Evolutionary conservation across 2,113 vertebrate genomes (phyloP).

Genomic region (Guaruba guarouba): DNA sequence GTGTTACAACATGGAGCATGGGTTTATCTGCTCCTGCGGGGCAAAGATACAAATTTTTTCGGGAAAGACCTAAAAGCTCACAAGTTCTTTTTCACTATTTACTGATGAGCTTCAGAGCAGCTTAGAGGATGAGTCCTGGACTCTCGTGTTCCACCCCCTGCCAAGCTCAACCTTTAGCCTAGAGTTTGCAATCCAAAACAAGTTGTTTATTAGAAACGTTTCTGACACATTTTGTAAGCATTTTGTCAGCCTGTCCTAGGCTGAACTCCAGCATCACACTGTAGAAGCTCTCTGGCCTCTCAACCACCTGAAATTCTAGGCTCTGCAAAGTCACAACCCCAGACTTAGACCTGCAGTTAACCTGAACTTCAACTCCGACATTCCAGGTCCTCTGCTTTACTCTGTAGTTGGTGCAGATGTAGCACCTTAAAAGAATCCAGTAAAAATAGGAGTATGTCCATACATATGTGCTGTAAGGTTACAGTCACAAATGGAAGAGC

Average conservation of each 20-base stretch:
- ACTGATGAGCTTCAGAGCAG: neutral
- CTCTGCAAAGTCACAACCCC: neutral
- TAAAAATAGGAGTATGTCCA: rapidly evolving
- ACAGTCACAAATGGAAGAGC: neutral
- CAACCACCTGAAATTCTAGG: no score
- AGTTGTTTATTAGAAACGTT: neutral
- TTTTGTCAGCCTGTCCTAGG: neutral
- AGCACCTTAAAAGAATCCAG: neutral
- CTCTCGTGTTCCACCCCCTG: no score
- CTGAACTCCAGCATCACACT: neutral
- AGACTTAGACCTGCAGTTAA: neutral
- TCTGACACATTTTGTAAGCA: neutral
- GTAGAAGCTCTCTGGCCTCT: neutral
- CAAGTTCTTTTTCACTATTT: rapidly evolving
- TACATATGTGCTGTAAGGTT: neutral
- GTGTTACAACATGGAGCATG: rapidly evolving
- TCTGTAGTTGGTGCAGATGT: no score
- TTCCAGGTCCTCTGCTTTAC: neutral
- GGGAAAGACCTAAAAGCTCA: neutral
- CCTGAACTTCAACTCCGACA: neutral
- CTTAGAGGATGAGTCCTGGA: no score
- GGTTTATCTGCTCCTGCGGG: no score
- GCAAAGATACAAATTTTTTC: neutral
- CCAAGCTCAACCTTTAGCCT: neutral
- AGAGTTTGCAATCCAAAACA: neutral